These are phyloP conservation scores for Trichacis sp. DNA, from an alignment of 2,888 invertebrate genomes.

Conservation along the genomic window DNA sequence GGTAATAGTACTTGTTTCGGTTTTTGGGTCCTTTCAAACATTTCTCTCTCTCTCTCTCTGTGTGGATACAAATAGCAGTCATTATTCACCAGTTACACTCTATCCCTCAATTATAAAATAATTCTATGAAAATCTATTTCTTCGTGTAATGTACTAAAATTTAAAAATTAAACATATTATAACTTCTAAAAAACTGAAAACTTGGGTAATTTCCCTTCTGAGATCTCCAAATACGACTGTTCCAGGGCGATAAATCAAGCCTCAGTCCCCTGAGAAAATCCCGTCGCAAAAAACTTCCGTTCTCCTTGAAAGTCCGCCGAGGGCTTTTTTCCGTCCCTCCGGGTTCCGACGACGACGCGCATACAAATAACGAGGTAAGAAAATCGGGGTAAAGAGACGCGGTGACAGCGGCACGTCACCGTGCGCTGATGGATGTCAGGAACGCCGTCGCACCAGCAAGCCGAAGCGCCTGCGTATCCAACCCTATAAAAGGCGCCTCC, in stretches of 20 bases:
- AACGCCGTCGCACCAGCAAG: constrained; percentile 38
- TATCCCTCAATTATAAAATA: background rate
- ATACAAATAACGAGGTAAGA: constrained; percentile 44
- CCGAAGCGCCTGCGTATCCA: constrained; percentile 62
- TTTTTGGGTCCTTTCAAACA: too few species aligned
- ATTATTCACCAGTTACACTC: background rate
- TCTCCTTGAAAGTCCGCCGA: background rate
- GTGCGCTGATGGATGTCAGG: constrained; percentile 66
- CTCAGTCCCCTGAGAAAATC: background rate
- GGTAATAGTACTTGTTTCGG: too few species aligned
- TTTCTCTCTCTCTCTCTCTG: too few species aligned
- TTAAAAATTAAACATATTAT: too few species aligned
- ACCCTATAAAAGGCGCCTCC: constrained; percentile 64
- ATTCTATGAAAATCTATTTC: too few species aligned
- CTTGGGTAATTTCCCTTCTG: too few species aligned
- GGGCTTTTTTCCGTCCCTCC: background rate
- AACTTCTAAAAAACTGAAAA: too few species aligned
- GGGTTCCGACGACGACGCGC: constrained; percentile 14
- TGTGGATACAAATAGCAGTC: too few species aligned
- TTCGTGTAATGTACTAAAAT: too few species aligned
- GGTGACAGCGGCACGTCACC: constrained; percentile 58
- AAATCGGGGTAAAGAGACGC: constrained; percentile 50
- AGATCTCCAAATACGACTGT: background rate
- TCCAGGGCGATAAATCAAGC: too few species aligned
- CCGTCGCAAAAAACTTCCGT: background rate